phyloP scores from a whole-genome alignment of 2,113 vertebrate species.

The Campylomormyrus tamandua region DNA sequence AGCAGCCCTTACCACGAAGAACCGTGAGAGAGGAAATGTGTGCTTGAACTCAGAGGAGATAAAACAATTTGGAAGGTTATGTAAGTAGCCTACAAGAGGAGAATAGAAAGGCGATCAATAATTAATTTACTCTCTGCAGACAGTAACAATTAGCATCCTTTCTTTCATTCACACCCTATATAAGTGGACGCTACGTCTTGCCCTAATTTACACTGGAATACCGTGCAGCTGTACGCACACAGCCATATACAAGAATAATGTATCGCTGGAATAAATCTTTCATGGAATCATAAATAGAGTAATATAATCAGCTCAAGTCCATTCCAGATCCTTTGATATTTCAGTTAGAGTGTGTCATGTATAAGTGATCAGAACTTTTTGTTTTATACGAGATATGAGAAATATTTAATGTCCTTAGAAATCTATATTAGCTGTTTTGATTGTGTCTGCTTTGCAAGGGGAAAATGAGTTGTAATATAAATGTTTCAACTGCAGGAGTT shows the following conservation, averaged over 20 bases:
- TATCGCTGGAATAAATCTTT: not conserved
- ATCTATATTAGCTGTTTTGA: not conserved
- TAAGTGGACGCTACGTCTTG: constrained; percentile 38
- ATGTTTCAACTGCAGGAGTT: not conserved
- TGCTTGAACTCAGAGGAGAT: constrained; percentile 48
- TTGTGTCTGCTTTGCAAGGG: not conserved
- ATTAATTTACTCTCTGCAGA: constrained; percentile 72
- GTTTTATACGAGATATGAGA: not conserved
- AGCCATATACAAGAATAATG: not conserved
- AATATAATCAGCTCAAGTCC: not conserved
- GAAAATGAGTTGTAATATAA: not conserved
- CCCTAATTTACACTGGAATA: constrained; percentile 51
- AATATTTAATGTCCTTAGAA: not conserved
- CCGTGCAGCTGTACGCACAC: not conserved
- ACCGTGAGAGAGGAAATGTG: constrained; percentile 57
- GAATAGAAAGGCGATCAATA: constrained; percentile 64
- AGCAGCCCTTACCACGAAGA: constrained; percentile 43
- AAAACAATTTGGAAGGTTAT: constrained; percentile 66
- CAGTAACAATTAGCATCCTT: constrained; percentile 66
- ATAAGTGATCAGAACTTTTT: not conserved
- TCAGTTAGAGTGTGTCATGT: not conserved
- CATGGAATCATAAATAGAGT: not conserved
- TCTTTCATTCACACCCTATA: constrained; percentile 57
- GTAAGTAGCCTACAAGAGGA: constrained; percentile 59
- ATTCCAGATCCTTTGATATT: not conserved